These are phyloP conservation scores for Eledone cirrhosa DNA, from an alignment of 2,888 invertebrate genomes.

Conservation along the genomic window DNA sequence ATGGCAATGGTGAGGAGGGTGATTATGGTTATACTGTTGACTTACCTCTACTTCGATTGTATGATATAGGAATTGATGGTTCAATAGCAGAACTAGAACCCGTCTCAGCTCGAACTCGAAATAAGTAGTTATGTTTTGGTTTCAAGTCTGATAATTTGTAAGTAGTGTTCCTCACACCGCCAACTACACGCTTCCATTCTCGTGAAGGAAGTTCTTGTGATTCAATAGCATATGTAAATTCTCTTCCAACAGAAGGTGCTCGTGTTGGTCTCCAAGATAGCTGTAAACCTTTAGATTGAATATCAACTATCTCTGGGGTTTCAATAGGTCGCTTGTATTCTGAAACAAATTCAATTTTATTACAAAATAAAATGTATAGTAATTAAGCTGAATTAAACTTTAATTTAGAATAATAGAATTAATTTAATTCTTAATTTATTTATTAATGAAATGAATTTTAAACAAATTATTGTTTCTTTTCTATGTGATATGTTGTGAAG, in stretches of 20 bases:
- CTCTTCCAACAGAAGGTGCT: slow-evolving; percentile 43
- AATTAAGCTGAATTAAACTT: too few relatives aligned
- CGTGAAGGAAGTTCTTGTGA: slow-evolving; percentile 50
- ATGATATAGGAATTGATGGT: slow-evolving; percentile 83
- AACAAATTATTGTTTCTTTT: too few relatives aligned
- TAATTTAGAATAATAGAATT: too few relatives aligned
- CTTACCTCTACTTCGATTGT: slow-evolving; percentile 51
- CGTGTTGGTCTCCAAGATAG: slow-evolving; percentile 50
- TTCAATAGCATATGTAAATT: slow-evolving; percentile 52
- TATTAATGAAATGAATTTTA: too few relatives aligned
- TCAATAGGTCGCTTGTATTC: slow-evolving; percentile 51
- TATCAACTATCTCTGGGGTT: slow-evolving; percentile 55
- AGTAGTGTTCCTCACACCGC: slow-evolving; percentile 52
- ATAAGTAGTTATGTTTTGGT: slow-evolving; percentile 93
- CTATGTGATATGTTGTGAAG: too few relatives aligned
- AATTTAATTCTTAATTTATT: too few relatives aligned
- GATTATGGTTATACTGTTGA: too few relatives aligned
- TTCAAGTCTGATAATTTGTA: slow-evolving; percentile 72
- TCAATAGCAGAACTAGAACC: slow-evolving; percentile 90
- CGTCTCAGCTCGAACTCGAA: slow-evolving; percentile 94
- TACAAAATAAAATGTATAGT: too few relatives aligned
- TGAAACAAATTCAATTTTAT: slow-evolving; percentile 31
- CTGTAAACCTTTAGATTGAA: slow-evolving; percentile 48
- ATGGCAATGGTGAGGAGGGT: too few relatives aligned
- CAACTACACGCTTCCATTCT: slow-evolving; percentile 52